Base-by-base conservation (phyloP, 2,797 vertebrate species). In the Acanthurus leucopareius region DNA sequence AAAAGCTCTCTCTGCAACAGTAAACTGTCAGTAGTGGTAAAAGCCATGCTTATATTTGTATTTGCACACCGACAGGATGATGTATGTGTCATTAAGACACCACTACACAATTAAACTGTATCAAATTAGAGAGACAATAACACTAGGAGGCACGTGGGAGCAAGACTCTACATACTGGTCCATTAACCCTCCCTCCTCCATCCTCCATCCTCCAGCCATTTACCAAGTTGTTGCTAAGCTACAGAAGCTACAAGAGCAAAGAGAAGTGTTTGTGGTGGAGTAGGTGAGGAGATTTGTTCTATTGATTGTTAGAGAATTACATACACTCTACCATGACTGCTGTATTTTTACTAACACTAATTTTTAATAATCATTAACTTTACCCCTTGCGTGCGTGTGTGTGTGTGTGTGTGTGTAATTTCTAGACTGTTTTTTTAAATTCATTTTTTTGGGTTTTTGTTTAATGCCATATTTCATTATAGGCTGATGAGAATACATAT, bases 211-310 rank as follows among this genome's bases (percentile, higher is more conserved):
- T 81, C 60, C 13, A 82, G 68, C 48, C 57, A 79, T 74, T 83
- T 88, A 73, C 69, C 57, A 66, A 73, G 58, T 80, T 74, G 91
- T 93, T 94, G 90, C 92, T 89, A 88, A 86, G 92, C 77, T 87
- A 92, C 89, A 69, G 79, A 83, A 71, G 79, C 62, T 40, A 48
- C 40, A 1, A 63, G 53, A 64, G 58, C 45, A 75, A 10, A 19
- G 49, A 32, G 60, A 51, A 28, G 53, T 45, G 64, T 81, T 79
- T 78, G 74, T 78, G 80, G 78, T 47, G 73, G 74, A 69, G 58
- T 67, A 14, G 19, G 77, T 67, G 65, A 77, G 62, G 53, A 67
- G 73, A 57, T 59, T 79, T 72, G 70, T 75, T 82, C 62, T 86
- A 42, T 48, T 62, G 53, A 80, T 83, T 60, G 48, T 58, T 17